Evolutionary conservation across 2,797 vertebrate species (phyloP).

Genomic region (Ciconia nigra): DNA sequence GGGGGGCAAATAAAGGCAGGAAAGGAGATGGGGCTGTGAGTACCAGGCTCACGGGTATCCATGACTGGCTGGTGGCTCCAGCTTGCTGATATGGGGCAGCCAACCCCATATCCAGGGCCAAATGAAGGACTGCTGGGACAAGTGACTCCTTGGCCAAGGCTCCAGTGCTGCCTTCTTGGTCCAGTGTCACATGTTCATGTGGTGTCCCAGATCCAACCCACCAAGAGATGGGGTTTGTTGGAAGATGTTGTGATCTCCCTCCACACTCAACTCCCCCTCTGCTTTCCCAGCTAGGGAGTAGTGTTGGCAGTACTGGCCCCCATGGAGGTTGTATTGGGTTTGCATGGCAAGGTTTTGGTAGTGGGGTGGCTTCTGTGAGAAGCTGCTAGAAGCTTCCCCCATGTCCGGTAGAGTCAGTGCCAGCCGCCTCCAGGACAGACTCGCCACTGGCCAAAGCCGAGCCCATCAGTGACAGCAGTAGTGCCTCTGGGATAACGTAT

Average conservation of each 20-base stretch:
- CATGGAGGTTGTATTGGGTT: neutral
- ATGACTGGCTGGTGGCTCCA: neutral
- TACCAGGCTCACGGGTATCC: neutral
- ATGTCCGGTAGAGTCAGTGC: neutral
- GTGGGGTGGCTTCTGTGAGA: neutral
- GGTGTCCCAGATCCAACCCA: neutral
- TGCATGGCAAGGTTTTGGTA: neutral
- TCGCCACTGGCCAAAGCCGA: rapidly evolving
- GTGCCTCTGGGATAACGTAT: neutral
- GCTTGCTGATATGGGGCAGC: neutral
- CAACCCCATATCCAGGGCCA: neutral
- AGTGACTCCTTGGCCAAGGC: too few relatives aligned
- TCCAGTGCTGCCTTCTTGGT: neutral
- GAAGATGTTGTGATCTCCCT: neutral
- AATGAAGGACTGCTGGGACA: rapidly evolving
- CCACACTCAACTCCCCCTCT: neutral
- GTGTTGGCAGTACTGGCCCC: neutral
- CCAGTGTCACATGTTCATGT: neutral
- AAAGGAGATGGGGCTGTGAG: neutral
- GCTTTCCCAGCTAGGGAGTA: neutral
- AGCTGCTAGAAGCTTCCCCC: neutral
- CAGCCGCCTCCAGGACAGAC: neutral
- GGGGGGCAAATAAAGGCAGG: neutral
- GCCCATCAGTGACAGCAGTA: neutral
- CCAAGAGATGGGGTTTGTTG: neutral